phyloP scores from a whole-genome alignment of 1,140 invertebrate genomes.

The Cherax destructor region DNA sequence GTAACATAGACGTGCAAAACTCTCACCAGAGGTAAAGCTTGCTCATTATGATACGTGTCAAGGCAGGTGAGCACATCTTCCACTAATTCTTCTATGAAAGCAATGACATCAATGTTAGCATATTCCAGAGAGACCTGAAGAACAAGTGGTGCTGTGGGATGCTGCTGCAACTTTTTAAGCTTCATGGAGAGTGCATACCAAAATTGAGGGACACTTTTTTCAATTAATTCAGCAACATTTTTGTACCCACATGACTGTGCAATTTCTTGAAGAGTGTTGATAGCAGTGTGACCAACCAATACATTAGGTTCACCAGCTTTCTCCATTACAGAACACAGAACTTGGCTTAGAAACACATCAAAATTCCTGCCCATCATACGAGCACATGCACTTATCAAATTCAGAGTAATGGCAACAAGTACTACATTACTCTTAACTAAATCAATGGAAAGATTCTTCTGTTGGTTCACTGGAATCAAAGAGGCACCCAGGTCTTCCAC shows the following conservation, averaged over 20 bases:
- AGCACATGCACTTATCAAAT: conserved; percentile 41
- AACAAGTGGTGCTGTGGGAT: conserved; percentile 50
- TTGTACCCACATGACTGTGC: conserved; percentile 38
- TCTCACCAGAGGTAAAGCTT: conserved; percentile 28
- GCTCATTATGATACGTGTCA: conserved; percentile 28
- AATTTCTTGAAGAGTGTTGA: conserved; percentile 42
- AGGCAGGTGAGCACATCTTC: conserved; percentile 16
- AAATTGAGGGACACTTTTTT: conserved; percentile 54
- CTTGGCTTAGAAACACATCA: conserved; percentile 48
- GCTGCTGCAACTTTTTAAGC: conserved; percentile 38
- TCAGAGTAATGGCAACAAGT: conserved; percentile 36
- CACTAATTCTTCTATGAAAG: conserved; percentile 44
- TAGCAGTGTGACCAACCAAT: conserved; percentile 41
- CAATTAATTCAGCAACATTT: conserved; percentile 41
- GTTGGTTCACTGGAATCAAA: conserved; percentile 24
- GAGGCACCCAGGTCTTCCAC: neutral
- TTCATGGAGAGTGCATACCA: conserved; percentile 64
- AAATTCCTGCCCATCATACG: conserved; percentile 44
- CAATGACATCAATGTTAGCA: conserved; percentile 47
- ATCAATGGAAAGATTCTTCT: conserved; percentile 32
- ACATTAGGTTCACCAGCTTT: conserved; percentile 60
- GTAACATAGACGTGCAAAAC: conserved; percentile 44
- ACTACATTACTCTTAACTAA: conserved; percentile 52
- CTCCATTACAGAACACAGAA: conserved; percentile 60
- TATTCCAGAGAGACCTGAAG: conserved; percentile 51